A percentile compares a stretch with the other conserved stretches of the same genome.
Conservation (phyloP, 2,113 vertebrate species). For the Mungos mungo region DNA sequence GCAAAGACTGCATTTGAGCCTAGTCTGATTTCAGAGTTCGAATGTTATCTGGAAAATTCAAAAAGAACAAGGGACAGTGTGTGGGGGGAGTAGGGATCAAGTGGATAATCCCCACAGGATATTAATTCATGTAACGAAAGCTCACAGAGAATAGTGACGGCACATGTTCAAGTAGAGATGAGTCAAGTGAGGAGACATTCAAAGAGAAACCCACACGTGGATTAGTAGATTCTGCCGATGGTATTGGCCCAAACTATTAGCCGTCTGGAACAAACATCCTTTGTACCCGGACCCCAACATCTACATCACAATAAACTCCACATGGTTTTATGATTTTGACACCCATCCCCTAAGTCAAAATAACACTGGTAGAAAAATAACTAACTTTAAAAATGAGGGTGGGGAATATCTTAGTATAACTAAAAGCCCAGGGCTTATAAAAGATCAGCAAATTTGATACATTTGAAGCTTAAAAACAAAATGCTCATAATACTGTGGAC, state of each 20-base stretch:
- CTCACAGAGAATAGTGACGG: background rate
- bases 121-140: background rate
- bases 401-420: background rate
- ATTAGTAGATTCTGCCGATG: background rate
- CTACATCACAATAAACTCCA: background rate
- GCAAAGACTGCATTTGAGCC: no score
- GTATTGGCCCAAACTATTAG: background rate
- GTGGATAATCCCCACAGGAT: background rate
- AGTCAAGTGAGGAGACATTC: background rate
- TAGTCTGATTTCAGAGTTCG: background rate
- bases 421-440: background rate
- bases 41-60: background rate
- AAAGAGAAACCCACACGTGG: background rate
- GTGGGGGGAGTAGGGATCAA: background rate
- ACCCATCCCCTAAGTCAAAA: background rate
- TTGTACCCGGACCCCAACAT: background rate
- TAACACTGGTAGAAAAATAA: background rate
- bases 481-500: no score
- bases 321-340: background rate
- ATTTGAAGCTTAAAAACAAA: background rate
- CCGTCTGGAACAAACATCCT: background rate
- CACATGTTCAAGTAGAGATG: background rate
- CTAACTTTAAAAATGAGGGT: background rate
- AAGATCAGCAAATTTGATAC: background rate
- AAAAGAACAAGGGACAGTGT: background rate